phyloP scores from a whole-genome alignment of 2,797 vertebrate species.

The Etheostoma perlongum region DNA sequence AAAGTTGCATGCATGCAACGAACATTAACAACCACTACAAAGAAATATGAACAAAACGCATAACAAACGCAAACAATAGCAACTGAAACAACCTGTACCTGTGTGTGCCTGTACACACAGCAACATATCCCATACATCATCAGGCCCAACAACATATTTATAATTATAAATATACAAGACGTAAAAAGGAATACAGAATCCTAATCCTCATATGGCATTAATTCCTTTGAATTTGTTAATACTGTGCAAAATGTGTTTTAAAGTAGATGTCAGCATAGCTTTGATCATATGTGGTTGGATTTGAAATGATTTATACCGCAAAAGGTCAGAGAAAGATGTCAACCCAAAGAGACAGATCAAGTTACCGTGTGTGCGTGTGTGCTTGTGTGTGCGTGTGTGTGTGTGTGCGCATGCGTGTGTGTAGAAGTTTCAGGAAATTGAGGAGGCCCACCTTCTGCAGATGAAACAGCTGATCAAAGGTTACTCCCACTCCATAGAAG shows the following conservation, averaged over 20 bases:
- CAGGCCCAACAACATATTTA: background rate
- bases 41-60: background rate
- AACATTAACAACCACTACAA: background rate
- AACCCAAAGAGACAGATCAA: background rate
- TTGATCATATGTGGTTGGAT: background rate
- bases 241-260: background rate
- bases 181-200: background rate
- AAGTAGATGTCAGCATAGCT: background rate
- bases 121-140: background rate
- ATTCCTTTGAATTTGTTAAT: background rate
- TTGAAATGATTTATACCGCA: background rate
- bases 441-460: conserved; percentile 91
- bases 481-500: conserved; percentile 94
- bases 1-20: background rate
- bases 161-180: background rate
- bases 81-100: background rate
- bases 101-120: too few relatives aligned
- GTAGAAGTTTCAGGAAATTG: conserved; percentile 94
- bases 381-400: background rate
- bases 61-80: background rate
- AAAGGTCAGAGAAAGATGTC: background rate
- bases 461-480: conserved; percentile 94
- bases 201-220: background rate
- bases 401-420: conserved; percentile 6
- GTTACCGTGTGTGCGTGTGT: background rate